Percentiles rank a stretch among this genome's conserved stretches.
phyloP scores from a whole-genome alignment of 2,113 vertebrate species.

The Psilopsiagon aurifrons region DNA sequence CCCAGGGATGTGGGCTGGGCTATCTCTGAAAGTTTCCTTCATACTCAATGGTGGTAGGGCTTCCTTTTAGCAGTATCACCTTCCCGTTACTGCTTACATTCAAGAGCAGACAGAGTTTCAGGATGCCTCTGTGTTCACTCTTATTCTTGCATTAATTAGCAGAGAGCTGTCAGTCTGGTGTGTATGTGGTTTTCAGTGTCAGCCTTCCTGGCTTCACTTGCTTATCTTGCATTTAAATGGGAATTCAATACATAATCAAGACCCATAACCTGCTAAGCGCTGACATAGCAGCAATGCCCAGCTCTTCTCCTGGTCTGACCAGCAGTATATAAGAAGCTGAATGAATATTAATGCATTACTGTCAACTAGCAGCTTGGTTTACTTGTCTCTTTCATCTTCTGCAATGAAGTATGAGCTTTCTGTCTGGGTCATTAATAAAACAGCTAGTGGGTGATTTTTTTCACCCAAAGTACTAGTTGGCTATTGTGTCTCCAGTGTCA shows the following conservation, averaged over 20 bases:
- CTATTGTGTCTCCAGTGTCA: constrained; percentile 47
- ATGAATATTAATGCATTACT: constrained; percentile 61
- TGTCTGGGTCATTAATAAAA: constrained; percentile 38
- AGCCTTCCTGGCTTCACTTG: neutral
- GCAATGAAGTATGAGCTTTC: constrained; percentile 35
- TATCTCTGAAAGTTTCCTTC: neutral
- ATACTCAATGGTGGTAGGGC: neutral
- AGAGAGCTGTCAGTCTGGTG: neutral
- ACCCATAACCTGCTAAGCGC: neutral
- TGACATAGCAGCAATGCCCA: neutral
- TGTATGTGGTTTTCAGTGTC: neutral
- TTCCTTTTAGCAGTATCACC: neutral
- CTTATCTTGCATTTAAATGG: neutral
- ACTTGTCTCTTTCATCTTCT: constrained; percentile 49
- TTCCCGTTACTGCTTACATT: neutral
- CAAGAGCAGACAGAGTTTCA: neutral
- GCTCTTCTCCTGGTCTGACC: neutral
- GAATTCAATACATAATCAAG: neutral
- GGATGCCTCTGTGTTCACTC: neutral
- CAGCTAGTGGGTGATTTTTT: constrained; percentile 47
- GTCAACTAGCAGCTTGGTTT: constrained; percentile 17
- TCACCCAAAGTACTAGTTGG: constrained; percentile 38
- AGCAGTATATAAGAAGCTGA: neutral
- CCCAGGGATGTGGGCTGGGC: neutral
- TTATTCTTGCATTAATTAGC: neutral